phyloP scores from a whole-genome alignment of 2,888 invertebrate genomes.

The Cantharis rufa region DNA sequence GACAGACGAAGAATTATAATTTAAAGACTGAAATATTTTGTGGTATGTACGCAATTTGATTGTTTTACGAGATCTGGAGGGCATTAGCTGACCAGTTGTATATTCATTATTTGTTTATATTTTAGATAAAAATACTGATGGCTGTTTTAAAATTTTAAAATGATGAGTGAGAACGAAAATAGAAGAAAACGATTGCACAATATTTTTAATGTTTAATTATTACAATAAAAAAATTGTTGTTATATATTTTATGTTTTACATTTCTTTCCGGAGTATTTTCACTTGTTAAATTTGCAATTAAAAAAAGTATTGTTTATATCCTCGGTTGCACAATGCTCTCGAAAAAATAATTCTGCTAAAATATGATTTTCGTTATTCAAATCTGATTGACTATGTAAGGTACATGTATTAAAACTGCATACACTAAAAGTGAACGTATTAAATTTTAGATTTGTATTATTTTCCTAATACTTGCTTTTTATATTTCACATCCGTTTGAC shows the following conservation, averaged over 20 bases:
- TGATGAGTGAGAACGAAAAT: neutral
- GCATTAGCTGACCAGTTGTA: neutral
- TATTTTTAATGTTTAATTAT: neutral
- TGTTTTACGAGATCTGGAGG: neutral
- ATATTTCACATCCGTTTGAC: slow-evolving; percentile 8
- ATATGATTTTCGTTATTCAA: neutral
- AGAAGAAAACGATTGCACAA: neutral
- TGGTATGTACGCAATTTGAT: neutral
- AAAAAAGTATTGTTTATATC: neutral
- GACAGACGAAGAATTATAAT: slow-evolving; percentile 33
- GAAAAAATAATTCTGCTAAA: neutral
- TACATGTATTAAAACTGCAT: neutral
- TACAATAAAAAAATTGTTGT: neutral
- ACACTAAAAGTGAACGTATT: neutral
- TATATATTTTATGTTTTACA: neutral
- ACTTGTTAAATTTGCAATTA: neutral
- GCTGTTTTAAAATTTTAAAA: neutral
- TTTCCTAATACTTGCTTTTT: neutral
- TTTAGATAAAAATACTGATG: neutral
- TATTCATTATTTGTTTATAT: neutral
- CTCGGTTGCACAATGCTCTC: neutral
- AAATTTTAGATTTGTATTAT: neutral
- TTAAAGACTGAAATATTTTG: neutral
- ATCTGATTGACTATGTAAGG: neutral
- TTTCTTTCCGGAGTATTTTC: neutral